A percentile compares a stretch with the other conserved stretches of the same genome.
These are phyloP conservation scores for Thamnophis sirtalis DNA, from an alignment of 2,113 vertebrate genomes.

Conservation along the genomic window DNA sequence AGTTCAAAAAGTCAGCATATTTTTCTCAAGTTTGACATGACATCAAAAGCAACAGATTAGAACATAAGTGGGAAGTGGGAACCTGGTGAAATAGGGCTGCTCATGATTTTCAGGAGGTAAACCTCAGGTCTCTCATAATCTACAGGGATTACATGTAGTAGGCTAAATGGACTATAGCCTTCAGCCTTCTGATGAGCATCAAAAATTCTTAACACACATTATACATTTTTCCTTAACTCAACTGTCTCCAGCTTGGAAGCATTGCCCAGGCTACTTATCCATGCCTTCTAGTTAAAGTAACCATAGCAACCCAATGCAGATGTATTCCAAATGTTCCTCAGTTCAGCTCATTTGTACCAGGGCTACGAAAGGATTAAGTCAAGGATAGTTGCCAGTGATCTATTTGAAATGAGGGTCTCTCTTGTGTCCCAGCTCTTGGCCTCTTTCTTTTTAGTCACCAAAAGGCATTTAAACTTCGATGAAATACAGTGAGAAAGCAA, in stretches of 20 bases:
- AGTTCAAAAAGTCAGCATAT: background rate
- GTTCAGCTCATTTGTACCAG: background rate
- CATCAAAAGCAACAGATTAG: background rate
- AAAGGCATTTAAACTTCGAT: constrained; percentile 6
- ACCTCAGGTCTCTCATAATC: constrained; percentile 21
- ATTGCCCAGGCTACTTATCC: background rate
- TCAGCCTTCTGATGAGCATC: constrained; percentile 16
- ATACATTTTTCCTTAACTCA: background rate
- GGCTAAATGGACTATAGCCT: accelerated
- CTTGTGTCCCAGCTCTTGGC: background rate
- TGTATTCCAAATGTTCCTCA: constrained; percentile 18
- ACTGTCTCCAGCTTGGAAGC: background rate
- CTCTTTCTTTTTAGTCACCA: background rate
- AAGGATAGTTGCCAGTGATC: accelerated
- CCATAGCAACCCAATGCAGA: constrained; percentile 36
- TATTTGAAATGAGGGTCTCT: background rate
- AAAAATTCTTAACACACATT: background rate
- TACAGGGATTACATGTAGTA: background rate
- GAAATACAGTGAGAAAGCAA: background rate
- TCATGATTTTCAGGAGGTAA: constrained; percentile 45
- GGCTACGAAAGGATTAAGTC: background rate
- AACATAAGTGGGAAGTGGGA: background rate
- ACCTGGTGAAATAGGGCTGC: constrained; percentile 26
- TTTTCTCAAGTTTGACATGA: background rate
- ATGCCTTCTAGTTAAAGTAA: constrained; percentile 14